Conservation (phyloP, 35 echinoderm and acorn worm genomes). For the Chiridota heheva region DNA sequence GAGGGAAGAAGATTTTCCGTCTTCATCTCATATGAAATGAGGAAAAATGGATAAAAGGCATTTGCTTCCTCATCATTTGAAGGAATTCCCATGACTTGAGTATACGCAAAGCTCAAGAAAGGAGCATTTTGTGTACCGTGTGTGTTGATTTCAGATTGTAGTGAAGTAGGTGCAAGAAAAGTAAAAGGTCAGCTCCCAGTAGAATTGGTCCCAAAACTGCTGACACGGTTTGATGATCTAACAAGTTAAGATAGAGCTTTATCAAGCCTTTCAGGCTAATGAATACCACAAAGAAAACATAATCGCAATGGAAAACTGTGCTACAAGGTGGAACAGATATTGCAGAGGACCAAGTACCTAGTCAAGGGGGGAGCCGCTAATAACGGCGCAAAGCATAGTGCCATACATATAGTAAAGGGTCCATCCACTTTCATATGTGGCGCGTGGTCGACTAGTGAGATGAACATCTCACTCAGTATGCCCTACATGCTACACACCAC, state of each 20-base stretch:
- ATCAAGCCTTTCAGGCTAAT: not conserved
- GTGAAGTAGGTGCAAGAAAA: not conserved
- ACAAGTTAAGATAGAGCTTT: not conserved
- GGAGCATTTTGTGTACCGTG: not conserved
- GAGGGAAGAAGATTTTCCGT: not conserved
- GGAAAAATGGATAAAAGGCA: slow-evolving; percentile 2
- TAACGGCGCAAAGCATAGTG: no score
- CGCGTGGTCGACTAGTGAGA: no score
- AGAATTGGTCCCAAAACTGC: not conserved
- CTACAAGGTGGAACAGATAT: not conserved
- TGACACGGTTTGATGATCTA: not conserved
- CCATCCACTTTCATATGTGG: no score
- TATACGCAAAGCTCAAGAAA: not conserved
- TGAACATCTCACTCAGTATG: no score
- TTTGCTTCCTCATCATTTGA: not conserved
- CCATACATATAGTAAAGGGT: no score
- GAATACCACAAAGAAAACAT: not conserved
- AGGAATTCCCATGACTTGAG: not conserved
- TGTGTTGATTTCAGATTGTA: not conserved
- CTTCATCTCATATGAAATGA: not conserved
- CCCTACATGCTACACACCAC: no score
- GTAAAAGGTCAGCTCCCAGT: not conserved
- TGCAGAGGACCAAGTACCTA: not conserved
- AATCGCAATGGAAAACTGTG: not conserved
- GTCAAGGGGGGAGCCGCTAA: no score